Conservation (phyloP, 2,113 vertebrate species). For the Okapia johnstoni region DNA sequence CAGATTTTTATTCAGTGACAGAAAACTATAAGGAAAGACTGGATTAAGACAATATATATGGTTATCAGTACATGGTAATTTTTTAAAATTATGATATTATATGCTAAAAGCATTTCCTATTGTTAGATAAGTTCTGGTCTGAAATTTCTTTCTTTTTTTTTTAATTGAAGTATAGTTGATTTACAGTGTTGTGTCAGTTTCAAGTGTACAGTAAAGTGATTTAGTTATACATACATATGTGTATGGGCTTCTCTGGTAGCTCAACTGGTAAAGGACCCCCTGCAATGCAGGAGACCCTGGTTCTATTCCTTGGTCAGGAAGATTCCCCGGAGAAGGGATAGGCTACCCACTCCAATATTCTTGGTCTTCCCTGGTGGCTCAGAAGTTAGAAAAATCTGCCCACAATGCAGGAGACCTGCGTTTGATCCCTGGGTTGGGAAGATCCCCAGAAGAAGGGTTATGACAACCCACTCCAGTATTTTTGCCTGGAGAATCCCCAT, state of each 20-base stretch:
- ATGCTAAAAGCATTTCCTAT: slow-evolving; percentile 33
- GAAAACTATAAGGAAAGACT: not conserved
- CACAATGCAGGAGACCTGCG: not conserved
- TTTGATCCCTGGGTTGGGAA: not conserved
- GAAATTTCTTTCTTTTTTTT: slow-evolving; percentile 34
- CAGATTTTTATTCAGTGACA: not conserved
- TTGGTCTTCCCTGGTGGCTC: not conserved
- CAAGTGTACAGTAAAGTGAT: not conserved
- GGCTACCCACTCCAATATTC: not conserved
- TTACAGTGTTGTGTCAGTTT: not conserved
- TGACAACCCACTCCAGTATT: not conserved
- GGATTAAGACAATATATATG: slow-evolving; percentile 14
- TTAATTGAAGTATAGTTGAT: not conserved
- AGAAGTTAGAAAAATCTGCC: not conserved
- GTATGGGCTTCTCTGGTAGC: not conserved
- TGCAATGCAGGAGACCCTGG: not conserved
- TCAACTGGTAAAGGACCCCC: not conserved
- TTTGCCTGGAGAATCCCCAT: not conserved
- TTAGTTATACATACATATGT: not conserved
- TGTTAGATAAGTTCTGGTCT: slow-evolving; percentile 49
- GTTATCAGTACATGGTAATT: not conserved
- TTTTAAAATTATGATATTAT: not conserved
- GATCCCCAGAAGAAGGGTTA: not conserved
- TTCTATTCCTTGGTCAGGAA: not conserved
- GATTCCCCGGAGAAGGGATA: not conserved